phyloP scores from a whole-genome alignment of 2,113 vertebrate species.

The Ciconia boyciana region DNA sequence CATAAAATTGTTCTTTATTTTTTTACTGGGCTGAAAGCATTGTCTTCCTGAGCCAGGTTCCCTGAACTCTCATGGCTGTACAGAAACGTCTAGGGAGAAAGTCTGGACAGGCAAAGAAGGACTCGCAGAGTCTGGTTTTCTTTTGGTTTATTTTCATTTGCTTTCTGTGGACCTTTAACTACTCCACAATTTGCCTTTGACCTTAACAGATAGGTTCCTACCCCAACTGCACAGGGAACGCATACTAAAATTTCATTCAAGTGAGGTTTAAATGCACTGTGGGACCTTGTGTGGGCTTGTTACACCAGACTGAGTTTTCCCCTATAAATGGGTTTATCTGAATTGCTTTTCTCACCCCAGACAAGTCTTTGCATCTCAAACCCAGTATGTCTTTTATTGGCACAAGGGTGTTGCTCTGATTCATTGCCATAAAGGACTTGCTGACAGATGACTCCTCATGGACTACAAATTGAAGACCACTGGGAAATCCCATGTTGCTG shows the following conservation, averaged over 20 bases:
- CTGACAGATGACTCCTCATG: slow-evolving; percentile 40
- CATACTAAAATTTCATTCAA: background rate
- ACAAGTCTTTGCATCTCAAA: slow-evolving; percentile 14
- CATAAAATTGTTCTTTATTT: background rate
- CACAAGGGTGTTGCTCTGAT: background rate
- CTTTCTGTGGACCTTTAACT: background rate
- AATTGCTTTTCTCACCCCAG: background rate
- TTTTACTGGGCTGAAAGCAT: background rate
- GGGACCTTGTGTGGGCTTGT: background rate
- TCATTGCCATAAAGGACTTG: slow-evolving; percentile 34
- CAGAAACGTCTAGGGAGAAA: background rate
- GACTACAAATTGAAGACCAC: slow-evolving; percentile 37
- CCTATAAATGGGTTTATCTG: background rate
- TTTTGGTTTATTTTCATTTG: background rate
- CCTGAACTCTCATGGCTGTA: background rate
- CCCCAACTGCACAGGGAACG: background rate
- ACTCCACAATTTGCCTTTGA: background rate
- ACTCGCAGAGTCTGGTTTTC: background rate
- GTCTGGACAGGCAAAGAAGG: background rate
- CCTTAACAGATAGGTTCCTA: background rate
- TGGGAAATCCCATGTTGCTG: slow-evolving; percentile 40
- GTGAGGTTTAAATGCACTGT: background rate
- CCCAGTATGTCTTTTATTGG: background rate
- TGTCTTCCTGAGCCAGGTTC: background rate
- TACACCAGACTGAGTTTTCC: background rate